phyloP scores from a whole-genome alignment of 2,888 invertebrate genomes.

The Rapana venosa region DNA sequence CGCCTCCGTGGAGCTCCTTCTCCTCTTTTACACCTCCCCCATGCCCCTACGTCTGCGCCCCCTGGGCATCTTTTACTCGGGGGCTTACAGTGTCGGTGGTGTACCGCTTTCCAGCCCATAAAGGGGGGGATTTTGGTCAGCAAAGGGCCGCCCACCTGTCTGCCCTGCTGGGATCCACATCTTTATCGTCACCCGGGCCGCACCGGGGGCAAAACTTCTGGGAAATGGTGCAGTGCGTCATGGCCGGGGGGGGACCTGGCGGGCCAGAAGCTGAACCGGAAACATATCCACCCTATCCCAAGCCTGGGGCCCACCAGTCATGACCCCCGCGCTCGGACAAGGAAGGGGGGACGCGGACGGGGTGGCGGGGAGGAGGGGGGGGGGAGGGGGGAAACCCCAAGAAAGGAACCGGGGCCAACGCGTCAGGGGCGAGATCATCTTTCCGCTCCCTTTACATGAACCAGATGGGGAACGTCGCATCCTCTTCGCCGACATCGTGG shows the following conservation, averaged over 20 bases:
- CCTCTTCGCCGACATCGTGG: conserved; percentile 97
- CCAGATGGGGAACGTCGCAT: conserved; percentile 96
- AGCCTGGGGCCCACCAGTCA: conserved; percentile 90
- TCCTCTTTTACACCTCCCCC: conserved; percentile 95
- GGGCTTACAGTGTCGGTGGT: conserved; percentile 85
- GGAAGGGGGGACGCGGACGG: no score
- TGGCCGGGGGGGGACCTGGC: conserved; percentile 93
- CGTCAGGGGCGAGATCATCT: conserved; percentile 80
- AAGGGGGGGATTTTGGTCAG: conserved; percentile 64
- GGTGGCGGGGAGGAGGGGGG: conserved; percentile 78
- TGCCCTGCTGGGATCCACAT: conserved; percentile 96
- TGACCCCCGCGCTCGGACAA: no score
- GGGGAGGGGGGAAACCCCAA: conserved; percentile 54
- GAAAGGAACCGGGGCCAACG: conserved; percentile 61
- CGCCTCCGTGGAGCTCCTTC: conserved; percentile 86
- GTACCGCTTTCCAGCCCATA: conserved; percentile 52
- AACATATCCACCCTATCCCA: conserved; percentile 95
- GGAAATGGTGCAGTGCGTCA: conserved; percentile 94
- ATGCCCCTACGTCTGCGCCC: conserved; percentile 91
- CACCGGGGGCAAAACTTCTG: conserved; percentile 96
- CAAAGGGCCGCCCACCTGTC: conserved; percentile 90
- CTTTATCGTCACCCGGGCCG: conserved; percentile 91
- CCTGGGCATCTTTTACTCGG: conserved; percentile 89
- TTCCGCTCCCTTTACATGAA: conserved; percentile 98
- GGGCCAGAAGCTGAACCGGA: conserved; percentile 96